Evolutionary conservation across 2,113 vertebrate genomes (phyloP), one percentile per base, ranked within the genome.

Genomic region (Microtus oregoni): DNA sequence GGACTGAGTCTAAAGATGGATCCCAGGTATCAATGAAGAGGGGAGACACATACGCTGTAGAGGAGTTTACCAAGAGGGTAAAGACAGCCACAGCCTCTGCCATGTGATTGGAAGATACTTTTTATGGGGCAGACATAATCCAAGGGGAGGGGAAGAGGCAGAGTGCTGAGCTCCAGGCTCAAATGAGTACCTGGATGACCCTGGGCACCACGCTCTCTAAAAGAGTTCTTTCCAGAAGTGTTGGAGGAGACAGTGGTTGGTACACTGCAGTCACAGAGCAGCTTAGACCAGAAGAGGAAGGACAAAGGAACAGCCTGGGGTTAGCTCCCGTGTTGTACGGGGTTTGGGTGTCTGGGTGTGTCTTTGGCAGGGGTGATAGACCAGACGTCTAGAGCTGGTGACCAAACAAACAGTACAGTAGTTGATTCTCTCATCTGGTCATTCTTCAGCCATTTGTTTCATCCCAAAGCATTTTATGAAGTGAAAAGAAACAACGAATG

Each of bases 101-200:
- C 93, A 99, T 99, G 99, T 99, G 99, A 96, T 99, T 99, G 97
- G 99, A 99, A 98, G 99, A 99, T 86, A 98, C 99, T 0, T 99
- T 99, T 99, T 99, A 98, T 98, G 99, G 99, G 96, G 94, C 96
- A 91, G 98, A 98, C 91, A 91, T 98, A 87, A 99, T 99, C 38
- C 98, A 99, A 97, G 99, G 99, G 63, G 99, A 99, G 96, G 98
- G 99, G 98, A 99, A 99, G 98, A 99, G 99, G 70, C 99, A 99
- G 99, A 94, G 98, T 99, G 24, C 97, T 99, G 96, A 99, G 99
- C 97, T 99, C 99, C 13, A 99, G 99, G 94, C 99, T 99, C 98
- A 99, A 99, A 99, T 50, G 99, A 99, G 72, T 99, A 99, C 92
- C 99, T 99, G 97, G 99, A 99, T 96, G 99, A 99, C 97, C 99